phyloP scores from a whole-genome alignment of 1,140 invertebrate genomes.

The Leptinotarsa lineolata region DNA sequence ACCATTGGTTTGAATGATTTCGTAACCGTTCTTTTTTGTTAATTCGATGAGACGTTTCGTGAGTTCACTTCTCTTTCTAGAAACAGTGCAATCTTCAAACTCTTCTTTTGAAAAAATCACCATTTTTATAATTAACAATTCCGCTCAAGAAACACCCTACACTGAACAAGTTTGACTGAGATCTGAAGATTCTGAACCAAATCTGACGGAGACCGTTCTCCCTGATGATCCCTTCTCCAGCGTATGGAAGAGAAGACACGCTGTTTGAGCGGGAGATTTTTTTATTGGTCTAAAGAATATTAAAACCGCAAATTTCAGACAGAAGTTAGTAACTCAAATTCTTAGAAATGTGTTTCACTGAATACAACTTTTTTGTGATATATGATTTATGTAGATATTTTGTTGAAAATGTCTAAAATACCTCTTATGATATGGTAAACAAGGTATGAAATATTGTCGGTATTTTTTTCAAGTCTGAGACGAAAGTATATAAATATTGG shows the following conservation, averaged over 20 bases:
- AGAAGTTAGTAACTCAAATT: not conserved
- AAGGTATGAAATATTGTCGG: too few species aligned
- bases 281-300: slow-evolving; percentile 7
- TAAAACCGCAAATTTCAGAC: not conserved
- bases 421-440: not conserved
- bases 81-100: not conserved
- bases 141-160: not conserved
- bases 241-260: not conserved
- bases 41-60: slow-evolving; percentile 22
- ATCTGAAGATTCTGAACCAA: not conserved
- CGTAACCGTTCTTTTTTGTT: slow-evolving; percentile 28
- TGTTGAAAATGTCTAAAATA: not conserved
- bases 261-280: slow-evolving; percentile 1
- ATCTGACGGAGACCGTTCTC: not conserved
- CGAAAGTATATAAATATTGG: too few species aligned
- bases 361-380: not conserved
- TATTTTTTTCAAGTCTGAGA: too few species aligned
- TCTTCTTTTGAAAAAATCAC: not conserved
- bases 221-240: not conserved
- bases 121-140: not conserved
- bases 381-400: not conserved
- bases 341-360: not conserved
- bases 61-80: not conserved
- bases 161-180: not conserved
- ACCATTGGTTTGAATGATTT: slow-evolving; percentile 45